Conservation (phyloP, 37 sponge, comb jelly and placozoan species). For the Cliona cf. orientalis region DNA sequence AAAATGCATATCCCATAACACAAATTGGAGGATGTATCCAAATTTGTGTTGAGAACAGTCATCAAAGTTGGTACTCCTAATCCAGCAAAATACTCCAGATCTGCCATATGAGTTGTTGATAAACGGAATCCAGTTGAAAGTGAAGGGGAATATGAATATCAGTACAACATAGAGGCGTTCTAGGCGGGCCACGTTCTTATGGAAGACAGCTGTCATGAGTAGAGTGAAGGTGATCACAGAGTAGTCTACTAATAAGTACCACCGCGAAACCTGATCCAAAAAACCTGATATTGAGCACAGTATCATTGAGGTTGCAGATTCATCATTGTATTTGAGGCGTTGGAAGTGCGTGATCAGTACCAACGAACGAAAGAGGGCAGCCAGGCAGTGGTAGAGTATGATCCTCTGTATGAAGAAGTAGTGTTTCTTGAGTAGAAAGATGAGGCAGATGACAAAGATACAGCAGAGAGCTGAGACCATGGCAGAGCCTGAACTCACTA, state of each 20-base stretch:
- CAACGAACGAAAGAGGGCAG: conserved; percentile 40
- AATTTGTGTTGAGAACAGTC: conserved; percentile 6
- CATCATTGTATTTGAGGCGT: not conserved
- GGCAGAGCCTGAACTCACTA: conserved; percentile 2
- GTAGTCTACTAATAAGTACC: conserved; percentile 39
- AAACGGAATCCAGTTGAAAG: conserved; percentile 68
- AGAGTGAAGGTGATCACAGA: conserved; percentile 53
- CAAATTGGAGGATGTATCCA: conserved; percentile 24
- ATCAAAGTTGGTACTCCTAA: conserved; percentile 1
- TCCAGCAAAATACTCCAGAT: conserved; percentile 83
- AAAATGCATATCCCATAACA: conserved; percentile 60
- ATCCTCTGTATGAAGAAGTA: conserved; percentile 79
- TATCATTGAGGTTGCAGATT: not conserved
- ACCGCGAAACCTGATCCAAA: conserved; percentile 34
- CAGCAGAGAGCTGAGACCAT: conserved; percentile 25
- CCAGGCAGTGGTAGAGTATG: conserved; percentile 78
- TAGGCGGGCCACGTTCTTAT: not conserved
- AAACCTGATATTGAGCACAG: conserved; percentile 38
- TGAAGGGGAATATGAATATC: conserved; percentile 55
- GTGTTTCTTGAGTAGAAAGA: conserved; percentile 84
- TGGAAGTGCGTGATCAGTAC: conserved; percentile 27
- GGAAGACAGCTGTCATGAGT: conserved; percentile 27
- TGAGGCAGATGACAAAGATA: conserved; percentile 57
- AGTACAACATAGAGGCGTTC: conserved; percentile 39
- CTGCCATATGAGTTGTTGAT: conserved; percentile 52